Evolutionary conservation across 1,140 invertebrate genomes (phyloP).

Genomic region (Eriosoma lanigerum): DNA sequence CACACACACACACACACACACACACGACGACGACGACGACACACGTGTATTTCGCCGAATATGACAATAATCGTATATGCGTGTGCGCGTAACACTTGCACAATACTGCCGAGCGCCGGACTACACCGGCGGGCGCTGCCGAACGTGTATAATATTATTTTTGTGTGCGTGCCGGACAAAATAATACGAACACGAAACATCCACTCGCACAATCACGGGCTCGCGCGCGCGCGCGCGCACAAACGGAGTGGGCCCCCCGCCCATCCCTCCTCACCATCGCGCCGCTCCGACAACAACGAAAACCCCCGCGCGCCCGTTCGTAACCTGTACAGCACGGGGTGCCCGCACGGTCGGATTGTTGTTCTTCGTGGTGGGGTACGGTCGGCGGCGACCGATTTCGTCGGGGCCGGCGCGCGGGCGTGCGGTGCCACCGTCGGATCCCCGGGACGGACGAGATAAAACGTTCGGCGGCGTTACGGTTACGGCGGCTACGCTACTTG

Average conservation of each 20-base stretch:
- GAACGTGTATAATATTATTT: background rate
- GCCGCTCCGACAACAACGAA: no score
- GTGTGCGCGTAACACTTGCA: conserved; percentile 44
- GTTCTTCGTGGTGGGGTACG: background rate
- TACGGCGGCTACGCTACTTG: background rate
- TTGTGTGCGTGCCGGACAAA: background rate
- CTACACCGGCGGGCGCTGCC: conserved; percentile 26
- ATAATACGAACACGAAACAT: background rate
- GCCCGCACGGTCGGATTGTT: background rate
- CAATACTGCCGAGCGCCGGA: conserved; percentile 36
- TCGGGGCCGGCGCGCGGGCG: no score
- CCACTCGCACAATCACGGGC: background rate
- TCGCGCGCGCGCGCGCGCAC: background rate
- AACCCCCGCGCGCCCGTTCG: no score
- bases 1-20: background rate
- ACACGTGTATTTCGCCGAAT: background rate
- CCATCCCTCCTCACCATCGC: no score
- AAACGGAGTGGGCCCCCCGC: background rate
- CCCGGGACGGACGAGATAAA: no score
- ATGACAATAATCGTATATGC: background rate
- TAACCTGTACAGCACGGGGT: background rate
- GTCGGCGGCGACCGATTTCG: background rate
- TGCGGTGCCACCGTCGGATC: no score
- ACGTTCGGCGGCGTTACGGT: background rate
- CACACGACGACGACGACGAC: background rate